A percentile compares a stretch with the other conserved stretches of the same genome.
Conservation (phyloP, 2,888 invertebrate species). For the Eudemis profundana region DNA sequence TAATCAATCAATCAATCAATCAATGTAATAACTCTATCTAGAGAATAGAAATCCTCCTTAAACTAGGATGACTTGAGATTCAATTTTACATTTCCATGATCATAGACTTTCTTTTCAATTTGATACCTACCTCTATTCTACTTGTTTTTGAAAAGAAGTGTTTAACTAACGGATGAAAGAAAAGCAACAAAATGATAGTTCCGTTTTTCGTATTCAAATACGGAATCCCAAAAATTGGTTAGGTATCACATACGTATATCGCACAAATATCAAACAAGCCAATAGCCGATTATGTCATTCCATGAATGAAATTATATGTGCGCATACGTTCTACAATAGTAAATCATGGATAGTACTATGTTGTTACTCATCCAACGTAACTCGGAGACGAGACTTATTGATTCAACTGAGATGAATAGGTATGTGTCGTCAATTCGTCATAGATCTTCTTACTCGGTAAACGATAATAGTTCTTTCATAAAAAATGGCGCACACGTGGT, state of each 20-base stretch:
- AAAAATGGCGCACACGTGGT: not conserved
- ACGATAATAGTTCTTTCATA: not conserved
- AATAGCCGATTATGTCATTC: slow-evolving; percentile 8
- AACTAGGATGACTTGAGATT: too few species aligned
- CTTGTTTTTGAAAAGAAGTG: too few species aligned
- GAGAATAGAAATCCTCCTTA: too few species aligned
- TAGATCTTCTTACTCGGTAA: not conserved
- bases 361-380: slow-evolving; percentile 15
- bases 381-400: slow-evolving; percentile 3
- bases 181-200: too few species aligned
- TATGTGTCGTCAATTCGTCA: slow-evolving; percentile 5
- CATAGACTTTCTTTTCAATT: too few species aligned
- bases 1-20: too few species aligned
- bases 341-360: slow-evolving; percentile 20
- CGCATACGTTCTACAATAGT: slow-evolving; percentile 7
- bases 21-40: too few species aligned
- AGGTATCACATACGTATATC: not conserved
- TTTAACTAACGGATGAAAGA: not conserved
- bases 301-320: not conserved
- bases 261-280: slow-evolving; percentile 4
- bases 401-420: slow-evolving; percentile 5
- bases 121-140: too few species aligned
- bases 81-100: too few species aligned
- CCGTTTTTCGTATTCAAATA: too few species aligned
- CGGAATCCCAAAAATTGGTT: not conserved